phyloP scores from a whole-genome alignment of 2,888 invertebrate genomes.

The Eupithecia tripunctaria region DNA sequence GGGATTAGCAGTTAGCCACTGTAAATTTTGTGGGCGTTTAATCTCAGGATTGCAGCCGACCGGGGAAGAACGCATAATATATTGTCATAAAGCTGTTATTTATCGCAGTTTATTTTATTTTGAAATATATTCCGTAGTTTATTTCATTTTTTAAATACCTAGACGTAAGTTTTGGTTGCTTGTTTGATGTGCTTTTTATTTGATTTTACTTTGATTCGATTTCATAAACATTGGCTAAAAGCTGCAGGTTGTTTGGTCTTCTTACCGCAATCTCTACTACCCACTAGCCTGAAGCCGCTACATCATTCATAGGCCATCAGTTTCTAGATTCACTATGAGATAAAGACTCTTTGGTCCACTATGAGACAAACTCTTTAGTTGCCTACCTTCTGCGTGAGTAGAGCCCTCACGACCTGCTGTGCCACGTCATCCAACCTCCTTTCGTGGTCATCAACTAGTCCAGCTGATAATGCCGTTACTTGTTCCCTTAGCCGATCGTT shows the following conservation, averaged over 20 bases:
- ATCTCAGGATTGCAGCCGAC: slow-evolving; percentile 42
- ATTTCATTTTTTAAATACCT: not conserved
- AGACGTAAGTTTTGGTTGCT: slow-evolving; percentile 7
- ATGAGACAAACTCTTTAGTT: not conserved
- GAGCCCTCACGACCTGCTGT: slow-evolving; percentile 91
- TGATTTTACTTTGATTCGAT: slow-evolving; percentile 24
- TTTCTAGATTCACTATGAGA: not conserved
- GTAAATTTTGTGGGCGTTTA: slow-evolving; percentile 45
- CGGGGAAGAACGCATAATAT: slow-evolving; percentile 30
- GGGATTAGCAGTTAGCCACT: slow-evolving; percentile 48
- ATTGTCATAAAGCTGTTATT: slow-evolving; percentile 41
- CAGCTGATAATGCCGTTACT: slow-evolving; percentile 71
- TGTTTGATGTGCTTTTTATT: slow-evolving; percentile 30
- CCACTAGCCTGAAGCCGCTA: not conserved
- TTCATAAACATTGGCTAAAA: slow-evolving; percentile 8
- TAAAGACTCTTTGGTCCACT: not conserved
- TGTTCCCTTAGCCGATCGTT: slow-evolving; percentile 87
- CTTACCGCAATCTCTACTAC: not conserved
- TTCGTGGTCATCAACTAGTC: slow-evolving; percentile 88
- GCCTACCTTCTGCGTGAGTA: slow-evolving; percentile 92
- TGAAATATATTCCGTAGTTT: not conserved
- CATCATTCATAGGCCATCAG: not conserved
- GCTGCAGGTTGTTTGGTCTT: not conserved
- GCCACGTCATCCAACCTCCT: slow-evolving; percentile 92
- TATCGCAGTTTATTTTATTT: slow-evolving; percentile 24